phyloP scores from a whole-genome alignment of 2,888 invertebrate genomes.

The Acanthosepion pharaonis region DNA sequence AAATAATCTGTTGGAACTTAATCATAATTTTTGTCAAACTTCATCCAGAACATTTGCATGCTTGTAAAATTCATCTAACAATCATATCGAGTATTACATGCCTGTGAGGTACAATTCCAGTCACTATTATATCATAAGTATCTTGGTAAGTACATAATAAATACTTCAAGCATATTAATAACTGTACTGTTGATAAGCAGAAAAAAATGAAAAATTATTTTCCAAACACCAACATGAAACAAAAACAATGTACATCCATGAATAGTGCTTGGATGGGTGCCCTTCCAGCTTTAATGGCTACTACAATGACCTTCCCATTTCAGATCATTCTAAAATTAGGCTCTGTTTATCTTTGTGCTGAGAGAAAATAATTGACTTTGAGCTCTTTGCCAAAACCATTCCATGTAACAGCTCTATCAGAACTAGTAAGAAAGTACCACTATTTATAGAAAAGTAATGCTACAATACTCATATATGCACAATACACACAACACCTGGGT shows the following conservation, averaged over 20 bases:
- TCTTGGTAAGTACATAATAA: neutral
- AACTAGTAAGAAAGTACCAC: neutral
- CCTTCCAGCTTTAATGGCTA: neutral
- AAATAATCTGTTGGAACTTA: no score
- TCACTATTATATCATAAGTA: neutral
- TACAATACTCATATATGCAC: neutral
- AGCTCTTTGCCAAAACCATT: constrained; percentile 21
- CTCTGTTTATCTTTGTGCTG: constrained; percentile 2
- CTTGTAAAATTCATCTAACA: no score
- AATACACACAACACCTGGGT: neutral
- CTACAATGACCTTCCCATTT: neutral
- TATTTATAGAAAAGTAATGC: neutral
- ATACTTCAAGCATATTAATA: neutral
- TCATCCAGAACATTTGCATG: no score
- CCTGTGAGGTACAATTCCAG: no score
- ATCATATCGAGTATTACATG: no score
- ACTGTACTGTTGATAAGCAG: neutral
- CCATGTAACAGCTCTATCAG: neutral
- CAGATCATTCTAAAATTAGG: constrained; percentile 7
- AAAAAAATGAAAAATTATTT: neutral
- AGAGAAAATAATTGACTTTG: neutral
- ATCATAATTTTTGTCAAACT: no score
- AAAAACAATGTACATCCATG: neutral
- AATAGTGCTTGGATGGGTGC: neutral
- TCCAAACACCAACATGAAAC: neutral